phyloP scores from a whole-genome alignment of 2,888 invertebrate genomes.

The Phrixothrix hirtus region DNA sequence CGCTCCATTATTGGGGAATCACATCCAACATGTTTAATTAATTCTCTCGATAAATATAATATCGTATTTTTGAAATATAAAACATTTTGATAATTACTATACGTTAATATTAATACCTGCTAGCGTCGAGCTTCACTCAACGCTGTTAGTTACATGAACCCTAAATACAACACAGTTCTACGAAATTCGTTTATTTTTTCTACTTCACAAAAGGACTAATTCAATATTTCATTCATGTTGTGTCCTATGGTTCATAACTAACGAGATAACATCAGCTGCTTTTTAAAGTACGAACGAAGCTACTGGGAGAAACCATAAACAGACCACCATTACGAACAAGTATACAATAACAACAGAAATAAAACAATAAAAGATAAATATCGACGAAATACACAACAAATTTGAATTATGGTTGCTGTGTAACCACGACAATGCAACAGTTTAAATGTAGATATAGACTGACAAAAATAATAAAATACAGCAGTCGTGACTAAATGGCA shows the following conservation, averaged over 20 bases:
- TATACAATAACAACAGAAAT: conserved; percentile 28
- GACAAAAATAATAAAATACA: conserved; percentile 33
- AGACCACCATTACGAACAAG: conserved; percentile 43
- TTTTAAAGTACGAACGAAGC: conserved; percentile 40
- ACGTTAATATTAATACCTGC: no score
- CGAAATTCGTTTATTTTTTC: no score
- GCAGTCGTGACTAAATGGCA: conserved; percentile 34
- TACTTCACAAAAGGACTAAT: conserved; percentile 54
- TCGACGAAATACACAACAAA: conserved; percentile 35
- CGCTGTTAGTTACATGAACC: no score
- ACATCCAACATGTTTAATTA: no score
- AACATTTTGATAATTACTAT: no score
- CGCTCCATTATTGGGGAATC: no score
- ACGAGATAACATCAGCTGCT: conserved; percentile 50
- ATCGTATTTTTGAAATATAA: no score
- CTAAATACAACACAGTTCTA: no score
- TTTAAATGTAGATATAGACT: conserved; percentile 32
- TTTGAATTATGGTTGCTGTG: conserved; percentile 37
- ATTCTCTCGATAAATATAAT: no score
- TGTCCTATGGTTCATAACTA: conserved; percentile 54
- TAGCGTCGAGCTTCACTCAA: no score
- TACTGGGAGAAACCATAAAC: conserved; percentile 37
- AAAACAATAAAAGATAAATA: conserved; percentile 35
- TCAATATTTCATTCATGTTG: conserved; percentile 49
- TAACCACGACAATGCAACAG: conserved; percentile 34